These are phyloP conservation scores for Drosophila sproati DNA, from an alignment of 1,140 invertebrate species.

Conservation along the genomic window DNA sequence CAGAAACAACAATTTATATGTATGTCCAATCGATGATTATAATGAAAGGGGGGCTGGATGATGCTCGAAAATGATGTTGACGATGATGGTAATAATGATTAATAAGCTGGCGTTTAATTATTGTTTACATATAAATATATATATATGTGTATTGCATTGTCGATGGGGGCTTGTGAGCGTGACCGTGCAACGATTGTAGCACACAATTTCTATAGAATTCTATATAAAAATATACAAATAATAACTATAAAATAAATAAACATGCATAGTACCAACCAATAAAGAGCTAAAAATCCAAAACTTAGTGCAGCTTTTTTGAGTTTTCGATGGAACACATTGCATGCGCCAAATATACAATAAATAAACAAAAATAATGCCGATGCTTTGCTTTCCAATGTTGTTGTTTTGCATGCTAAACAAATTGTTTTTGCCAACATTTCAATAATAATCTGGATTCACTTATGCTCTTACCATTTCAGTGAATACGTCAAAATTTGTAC, in stretches of 20 bases:
- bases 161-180: slow-evolving; percentile 20
- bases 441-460: slow-evolving; percentile 51
- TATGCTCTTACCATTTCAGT: slow-evolving; percentile 79
- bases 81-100: slow-evolving; percentile 21
- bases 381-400: slow-evolving; percentile 23
- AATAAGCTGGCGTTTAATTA: slow-evolving; percentile 20
- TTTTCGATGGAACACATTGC: slow-evolving; percentile 6
- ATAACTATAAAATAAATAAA: slow-evolving; percentile 43
- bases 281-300: slow-evolving; percentile 44
- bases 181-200: slow-evolving; percentile 10
- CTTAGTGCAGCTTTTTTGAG: slow-evolving; percentile 3
- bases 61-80: slow-evolving; percentile 13
- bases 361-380: slow-evolving; percentile 16
- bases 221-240: slow-evolving; percentile 47
- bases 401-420: slow-evolving; percentile 32
- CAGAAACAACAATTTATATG: slow-evolving; percentile 16
- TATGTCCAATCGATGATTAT: slow-evolving; percentile 36
- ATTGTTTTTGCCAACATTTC: slow-evolving; percentile 26
- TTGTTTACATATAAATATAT: slow-evolving; percentile 14
- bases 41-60: slow-evolving; percentile 36
- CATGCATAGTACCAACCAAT: slow-evolving; percentile 52
- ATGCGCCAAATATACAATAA: slow-evolving; percentile 12
- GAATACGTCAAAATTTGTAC: slow-evolving; percentile 66
- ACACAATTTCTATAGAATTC: slow-evolving; percentile 45
- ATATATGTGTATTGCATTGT: slow-evolving; percentile 17